Evolutionary conservation across 2,888 invertebrate species (phyloP), one percentile per base, ranked within the genome.

Genomic region (Tromatobia lineatoria): DNA sequence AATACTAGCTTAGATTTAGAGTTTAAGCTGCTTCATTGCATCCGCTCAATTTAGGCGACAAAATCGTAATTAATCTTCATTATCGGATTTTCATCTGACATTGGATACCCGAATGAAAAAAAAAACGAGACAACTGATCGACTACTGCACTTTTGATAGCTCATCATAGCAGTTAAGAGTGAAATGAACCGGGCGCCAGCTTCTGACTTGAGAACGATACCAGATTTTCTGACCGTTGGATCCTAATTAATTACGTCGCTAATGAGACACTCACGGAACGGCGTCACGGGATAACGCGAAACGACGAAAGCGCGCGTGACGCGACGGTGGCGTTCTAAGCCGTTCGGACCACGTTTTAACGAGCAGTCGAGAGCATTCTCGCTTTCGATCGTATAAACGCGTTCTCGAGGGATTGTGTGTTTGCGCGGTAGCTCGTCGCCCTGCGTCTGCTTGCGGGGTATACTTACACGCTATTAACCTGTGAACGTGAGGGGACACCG

Each of bases 181-280:
- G 8, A 42, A 42, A 18, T 13, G 11, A 2, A 15, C 52, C 4
- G 25, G 42, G 47, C 73, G n/a, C 47, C 47, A 61, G 29, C 23
- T 15, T 52, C 45, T n/a, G 64, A 81, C 34, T 18, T 54, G n/a
- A 20, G 54, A 29, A 18, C 13, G 50, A 78, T 29, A 42, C 29
- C 64, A 76, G 66, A 80, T 80, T 85, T 83, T 76, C 79, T 81
- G 83, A 75, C 54, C 79, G 76, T 81, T 79, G 81, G 79, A 78
- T 83, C 70, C 61, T 78, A 90, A 90, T 91, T 90, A 90, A 90
- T 90, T 87, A 84, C 86, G 81, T 81, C 87, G 85, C 88, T 90
- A 91, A 91, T 89, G 89, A 90, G 89, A 84, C 77, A 82, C 86
- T 87, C 82, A 87, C 79, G 85, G 87, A 85, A 86, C 86, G 79